A percentile compares a stretch with the other conserved stretches of the same genome.
phyloP scores from a whole-genome alignment of 2,113 vertebrate species.

The Nematolebias whitei region DNA sequence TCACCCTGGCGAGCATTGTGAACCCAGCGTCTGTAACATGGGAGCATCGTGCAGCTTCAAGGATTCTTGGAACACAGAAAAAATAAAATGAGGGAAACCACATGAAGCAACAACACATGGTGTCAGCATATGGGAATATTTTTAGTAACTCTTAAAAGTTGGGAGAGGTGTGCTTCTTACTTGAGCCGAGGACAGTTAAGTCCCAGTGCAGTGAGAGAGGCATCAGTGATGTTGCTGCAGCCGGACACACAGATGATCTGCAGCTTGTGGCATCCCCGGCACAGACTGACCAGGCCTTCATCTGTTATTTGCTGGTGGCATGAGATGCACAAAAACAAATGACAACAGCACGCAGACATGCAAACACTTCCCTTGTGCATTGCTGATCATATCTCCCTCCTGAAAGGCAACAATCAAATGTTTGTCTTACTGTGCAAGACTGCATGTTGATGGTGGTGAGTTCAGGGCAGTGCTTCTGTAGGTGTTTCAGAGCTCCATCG shows the following conservation, averaged over 20 bases:
- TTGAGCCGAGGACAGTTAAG: constrained; percentile 91
- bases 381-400: constrained; percentile 1
- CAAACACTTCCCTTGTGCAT: neutral
- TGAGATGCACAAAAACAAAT: constrained; percentile 19
- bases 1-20: constrained; percentile 89
- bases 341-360: constrained; percentile 10
- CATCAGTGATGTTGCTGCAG: constrained; percentile 90
- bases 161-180: constrained; percentile 76
- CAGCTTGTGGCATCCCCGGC: constrained; percentile 88
- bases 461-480: constrained; percentile 90
- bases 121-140: neutral
- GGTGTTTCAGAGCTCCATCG: constrained; percentile 90
- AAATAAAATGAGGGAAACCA: constrained; percentile 2
- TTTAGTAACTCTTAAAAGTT: neutral
- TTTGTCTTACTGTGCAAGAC: constrained; percentile 87
- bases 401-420: neutral
- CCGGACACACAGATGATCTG: constrained; percentile 92
- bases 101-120: neutral
- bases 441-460: constrained; percentile 91
- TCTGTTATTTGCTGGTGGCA: constrained; percentile 87
- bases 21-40: constrained; percentile 92
- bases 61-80: constrained; percentile 80
- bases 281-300: constrained; percentile 89
- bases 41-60: constrained; percentile 92
- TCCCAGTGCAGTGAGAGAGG: constrained; percentile 90